A percentile compares a stretch with the other conserved stretches of the same genome.
phyloP scores from a whole-genome alignment of 2,113 vertebrate species.

The Cromileptes altivelis region DNA sequence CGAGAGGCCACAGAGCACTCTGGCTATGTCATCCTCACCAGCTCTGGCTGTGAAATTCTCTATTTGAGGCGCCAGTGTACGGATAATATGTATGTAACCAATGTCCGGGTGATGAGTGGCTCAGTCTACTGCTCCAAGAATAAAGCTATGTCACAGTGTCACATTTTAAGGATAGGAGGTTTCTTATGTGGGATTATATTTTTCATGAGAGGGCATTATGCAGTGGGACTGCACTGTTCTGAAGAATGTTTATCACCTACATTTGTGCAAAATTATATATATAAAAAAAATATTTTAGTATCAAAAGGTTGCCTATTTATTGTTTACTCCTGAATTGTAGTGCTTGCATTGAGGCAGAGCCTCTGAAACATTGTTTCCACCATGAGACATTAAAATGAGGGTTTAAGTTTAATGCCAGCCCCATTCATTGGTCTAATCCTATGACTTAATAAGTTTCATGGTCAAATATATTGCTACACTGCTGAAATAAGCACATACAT shows the following conservation, averaged over 20 bases:
- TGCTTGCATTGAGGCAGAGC: not conserved
- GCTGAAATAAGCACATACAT: not conserved
- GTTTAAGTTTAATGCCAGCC: no score
- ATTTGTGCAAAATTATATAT: not conserved
- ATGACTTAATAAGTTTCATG: not conserved
- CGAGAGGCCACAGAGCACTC: constrained; percentile 16
- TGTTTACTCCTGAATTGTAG: not conserved
- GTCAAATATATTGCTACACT: no score
- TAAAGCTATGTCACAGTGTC: constrained; percentile 12
- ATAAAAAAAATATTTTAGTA: not conserved
- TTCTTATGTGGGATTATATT: not conserved
- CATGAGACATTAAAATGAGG: no score
- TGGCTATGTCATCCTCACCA: constrained; percentile 22
- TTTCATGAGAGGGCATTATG: not conserved
- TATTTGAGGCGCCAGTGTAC: constrained; percentile 12
- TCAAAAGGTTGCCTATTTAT: not conserved
- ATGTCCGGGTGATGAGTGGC: constrained; percentile 33
- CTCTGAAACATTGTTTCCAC: no score
- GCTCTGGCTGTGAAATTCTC: constrained; percentile 45
- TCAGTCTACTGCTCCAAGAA: constrained; percentile 6
- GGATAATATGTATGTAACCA: constrained; percentile 33
- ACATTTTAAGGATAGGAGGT: not conserved
- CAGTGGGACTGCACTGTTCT: not conserved
- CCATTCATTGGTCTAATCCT: not conserved
- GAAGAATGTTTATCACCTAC: not conserved